Conservation (phyloP, 2,888 invertebrate species). For the Ectemnius continuus region DNA sequence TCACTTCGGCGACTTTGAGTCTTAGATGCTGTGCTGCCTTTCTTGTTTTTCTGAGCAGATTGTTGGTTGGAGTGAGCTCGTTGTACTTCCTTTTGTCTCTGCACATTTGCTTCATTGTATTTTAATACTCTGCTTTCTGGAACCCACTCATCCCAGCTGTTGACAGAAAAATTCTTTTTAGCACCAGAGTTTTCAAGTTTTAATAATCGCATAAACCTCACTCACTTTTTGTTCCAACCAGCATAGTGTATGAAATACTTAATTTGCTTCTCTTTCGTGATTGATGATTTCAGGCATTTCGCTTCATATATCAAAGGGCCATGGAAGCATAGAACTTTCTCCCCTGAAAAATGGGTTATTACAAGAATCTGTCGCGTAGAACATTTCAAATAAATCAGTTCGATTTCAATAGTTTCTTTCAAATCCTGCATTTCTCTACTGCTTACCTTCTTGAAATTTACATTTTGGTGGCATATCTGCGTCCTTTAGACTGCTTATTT, state of each 20-base stretch:
- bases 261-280: conserved; percentile 91
- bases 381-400: not conserved
- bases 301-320: conserved; percentile 98
- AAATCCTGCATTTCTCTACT: not conserved
- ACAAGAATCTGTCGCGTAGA: conserved; percentile 14
- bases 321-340: conserved; percentile 96
- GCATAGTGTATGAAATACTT: conserved; percentile 97
- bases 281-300: conserved; percentile 92
- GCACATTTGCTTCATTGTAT: conserved; percentile 82
- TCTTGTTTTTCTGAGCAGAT: conserved; percentile 73
- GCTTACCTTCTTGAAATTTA: conserved; percentile 86
- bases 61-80: conserved; percentile 83
- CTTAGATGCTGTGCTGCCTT: conserved; percentile 66
- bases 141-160: conserved; percentile 82
- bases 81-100: conserved; percentile 82
- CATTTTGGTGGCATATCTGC: conserved; percentile 82
- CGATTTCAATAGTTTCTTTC: not conserved
- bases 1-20: conserved; percentile 69
- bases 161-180: conserved; percentile 4
- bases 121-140: conserved; percentile 83
- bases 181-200: too few relatives aligned
- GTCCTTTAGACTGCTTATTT: conserved; percentile 46
- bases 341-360: conserved; percentile 80
- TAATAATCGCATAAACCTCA: conserved; percentile 33
- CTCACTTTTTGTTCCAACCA: conserved; percentile 98